Evolutionary conservation across 2,888 invertebrate genomes (phyloP).

Genomic region (Archaeoteleia sp.): DNA sequence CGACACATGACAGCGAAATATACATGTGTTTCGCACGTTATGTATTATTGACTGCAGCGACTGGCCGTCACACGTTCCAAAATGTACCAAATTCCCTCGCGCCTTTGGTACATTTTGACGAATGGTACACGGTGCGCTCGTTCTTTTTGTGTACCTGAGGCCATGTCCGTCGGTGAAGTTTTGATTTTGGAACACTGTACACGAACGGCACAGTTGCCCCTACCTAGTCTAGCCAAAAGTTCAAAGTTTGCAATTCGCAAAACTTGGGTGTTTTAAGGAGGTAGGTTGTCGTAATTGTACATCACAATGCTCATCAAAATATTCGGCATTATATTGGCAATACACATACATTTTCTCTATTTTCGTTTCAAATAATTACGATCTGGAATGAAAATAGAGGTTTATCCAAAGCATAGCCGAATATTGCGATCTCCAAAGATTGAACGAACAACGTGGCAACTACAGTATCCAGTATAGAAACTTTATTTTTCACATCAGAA

Average conservation of each 20-base stretch:
- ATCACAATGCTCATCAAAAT: too few species aligned
- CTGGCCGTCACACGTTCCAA: background rate
- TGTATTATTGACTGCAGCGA: slow-evolving; percentile 8
- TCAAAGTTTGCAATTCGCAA: background rate
- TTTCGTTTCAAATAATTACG: too few species aligned
- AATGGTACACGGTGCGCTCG: slow-evolving; percentile 54
- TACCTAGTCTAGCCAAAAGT: slow-evolving; percentile 29
- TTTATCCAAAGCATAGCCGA: too few species aligned
- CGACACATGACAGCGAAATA: slow-evolving; percentile 6
- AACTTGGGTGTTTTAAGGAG: slow-evolving; percentile 11
- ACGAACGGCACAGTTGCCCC: slow-evolving; percentile 58
- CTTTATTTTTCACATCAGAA: slow-evolving; percentile 30
- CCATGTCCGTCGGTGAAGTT: slow-evolving; percentile 60
- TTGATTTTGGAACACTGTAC: slow-evolving; percentile 48
- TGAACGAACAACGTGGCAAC: too few species aligned
- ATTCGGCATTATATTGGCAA: too few species aligned
- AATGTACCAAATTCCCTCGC: background rate
- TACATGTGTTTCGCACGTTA: slow-evolving; percentile 7
- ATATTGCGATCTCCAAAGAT: too few species aligned
- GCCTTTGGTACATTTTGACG: slow-evolving; percentile 1
- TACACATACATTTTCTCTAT: too few species aligned
- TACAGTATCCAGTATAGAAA: too few species aligned
- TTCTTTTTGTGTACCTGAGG: slow-evolving; percentile 69
- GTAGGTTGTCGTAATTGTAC: too few species aligned
- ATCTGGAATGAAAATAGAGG: too few species aligned